Conservation (phyloP, 2,113 vertebrate genomes). For the Oreochromis tanganicae region DNA sequence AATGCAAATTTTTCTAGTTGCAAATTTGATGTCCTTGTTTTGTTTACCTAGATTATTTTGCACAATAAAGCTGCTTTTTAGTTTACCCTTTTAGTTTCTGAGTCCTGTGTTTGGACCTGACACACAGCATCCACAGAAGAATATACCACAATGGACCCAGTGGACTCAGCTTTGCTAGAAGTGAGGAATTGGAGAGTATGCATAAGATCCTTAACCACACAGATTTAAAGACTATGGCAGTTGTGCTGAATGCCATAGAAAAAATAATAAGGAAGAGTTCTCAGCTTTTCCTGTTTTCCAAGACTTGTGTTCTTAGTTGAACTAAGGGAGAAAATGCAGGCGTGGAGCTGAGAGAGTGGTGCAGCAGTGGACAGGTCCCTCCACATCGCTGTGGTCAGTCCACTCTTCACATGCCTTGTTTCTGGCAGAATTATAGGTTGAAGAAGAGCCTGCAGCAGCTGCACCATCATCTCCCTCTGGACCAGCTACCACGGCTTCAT, state of each 20-base stretch:
- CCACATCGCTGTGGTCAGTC: not conserved
- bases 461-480: not conserved
- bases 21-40: not conserved
- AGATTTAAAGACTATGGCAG: not conserved
- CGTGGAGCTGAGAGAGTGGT: not conserved
- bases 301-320: not conserved
- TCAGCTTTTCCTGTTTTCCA: not conserved
- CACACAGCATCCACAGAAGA: not conserved
- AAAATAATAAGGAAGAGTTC: not conserved
- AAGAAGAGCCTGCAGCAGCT: not conserved
- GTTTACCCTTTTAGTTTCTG: not conserved
- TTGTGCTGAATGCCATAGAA: not conserved
- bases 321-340: not conserved
- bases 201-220: not conserved
- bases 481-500: not conserved
- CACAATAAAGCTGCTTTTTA: fast-evolving
- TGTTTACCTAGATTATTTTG: not conserved
- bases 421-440: too few species aligned
- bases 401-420: not conserved
- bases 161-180: not conserved
- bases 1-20: not conserved
- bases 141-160: not conserved
- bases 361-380: not conserved
- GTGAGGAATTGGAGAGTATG: not conserved
- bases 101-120: fast-evolving